Evolutionary conservation across 2,113 vertebrate species (phyloP).

Genomic region (Aspidoscelis tigris): DNA sequence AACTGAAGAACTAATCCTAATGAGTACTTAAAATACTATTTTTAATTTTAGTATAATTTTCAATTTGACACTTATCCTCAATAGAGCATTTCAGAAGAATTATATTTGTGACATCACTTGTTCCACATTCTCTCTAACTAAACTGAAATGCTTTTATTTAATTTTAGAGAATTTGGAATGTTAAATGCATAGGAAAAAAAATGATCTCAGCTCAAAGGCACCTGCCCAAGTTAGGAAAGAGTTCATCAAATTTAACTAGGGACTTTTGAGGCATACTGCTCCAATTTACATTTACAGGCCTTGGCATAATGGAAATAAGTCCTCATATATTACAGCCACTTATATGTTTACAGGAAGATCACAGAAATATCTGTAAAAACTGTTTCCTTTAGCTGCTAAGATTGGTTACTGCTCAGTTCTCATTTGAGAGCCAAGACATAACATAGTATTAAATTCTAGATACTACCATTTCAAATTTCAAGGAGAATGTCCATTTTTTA

Average conservation of each 20-base stretch:
- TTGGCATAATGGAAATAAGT: constrained; percentile 18
- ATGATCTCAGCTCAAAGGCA: not conserved
- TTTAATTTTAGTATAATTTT: not conserved
- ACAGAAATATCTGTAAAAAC: constrained; percentile 20
- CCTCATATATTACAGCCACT: not conserved
- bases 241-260: constrained; percentile 14
- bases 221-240: constrained; percentile 16
- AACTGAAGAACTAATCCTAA: not conserved
- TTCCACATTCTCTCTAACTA: not conserved
- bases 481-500: not conserved
- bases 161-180: constrained; percentile 11
- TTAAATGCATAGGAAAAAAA: constrained; percentile 17
- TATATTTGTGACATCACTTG: not conserved
- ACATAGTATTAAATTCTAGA: not conserved
- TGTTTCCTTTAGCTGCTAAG: not conserved
- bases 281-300: constrained; percentile 28
- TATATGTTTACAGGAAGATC: constrained; percentile 26
- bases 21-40: not conserved
- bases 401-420: not conserved
- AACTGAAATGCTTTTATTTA: constrained; percentile 8
- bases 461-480: not conserved
- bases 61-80: not conserved
- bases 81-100: not conserved
- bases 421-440: not conserved
- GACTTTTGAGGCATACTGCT: constrained; percentile 2